Evolutionary conservation across 1,140 invertebrate species (phyloP).

Genomic region (Orchesella cincta): DNA sequence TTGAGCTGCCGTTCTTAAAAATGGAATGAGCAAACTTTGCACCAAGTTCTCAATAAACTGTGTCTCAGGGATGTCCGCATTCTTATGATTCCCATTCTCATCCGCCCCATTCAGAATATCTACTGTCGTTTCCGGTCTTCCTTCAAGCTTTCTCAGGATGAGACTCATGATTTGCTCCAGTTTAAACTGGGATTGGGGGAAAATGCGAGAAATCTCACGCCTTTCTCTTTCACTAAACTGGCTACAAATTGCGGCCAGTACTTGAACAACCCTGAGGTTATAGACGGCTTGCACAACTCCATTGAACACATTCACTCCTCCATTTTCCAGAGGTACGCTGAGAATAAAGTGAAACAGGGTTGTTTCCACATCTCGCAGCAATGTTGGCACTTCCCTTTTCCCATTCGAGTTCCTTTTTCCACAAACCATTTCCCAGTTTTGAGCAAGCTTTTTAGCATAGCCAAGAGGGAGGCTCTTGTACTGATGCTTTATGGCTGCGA

Average conservation of each 20-base stretch:
- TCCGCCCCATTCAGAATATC: background rate
- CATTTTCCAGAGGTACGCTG: constrained; percentile 65
- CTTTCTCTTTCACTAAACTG: background rate
- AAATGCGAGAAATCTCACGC: background rate
- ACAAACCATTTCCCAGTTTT: constrained; percentile 33
- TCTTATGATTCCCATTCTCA: background rate
- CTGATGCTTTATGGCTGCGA: constrained; percentile 82
- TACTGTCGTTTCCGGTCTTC: background rate
- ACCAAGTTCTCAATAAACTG: background rate
- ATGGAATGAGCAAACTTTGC: constrained; percentile 2
- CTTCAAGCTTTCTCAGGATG: background rate
- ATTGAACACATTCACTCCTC: background rate
- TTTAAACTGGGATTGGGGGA: background rate
- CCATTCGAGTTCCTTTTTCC: constrained; percentile 55
- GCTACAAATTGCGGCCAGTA: constrained; percentile 15
- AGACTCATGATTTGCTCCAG: background rate
- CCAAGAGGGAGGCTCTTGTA: constrained; percentile 63
- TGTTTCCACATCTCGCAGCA: constrained; percentile 79
- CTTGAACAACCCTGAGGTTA: constrained; percentile 27
- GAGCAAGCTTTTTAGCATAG: constrained; percentile 28
- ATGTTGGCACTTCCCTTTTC: constrained; percentile 72
- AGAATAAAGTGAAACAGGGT: constrained; percentile 83
- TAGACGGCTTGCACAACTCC: background rate
- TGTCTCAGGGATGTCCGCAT: background rate
- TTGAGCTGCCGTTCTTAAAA: constrained; percentile 3